phyloP scores from a whole-genome alignment of 2,888 invertebrate genomes.

The Ormyrus labotus region DNA sequence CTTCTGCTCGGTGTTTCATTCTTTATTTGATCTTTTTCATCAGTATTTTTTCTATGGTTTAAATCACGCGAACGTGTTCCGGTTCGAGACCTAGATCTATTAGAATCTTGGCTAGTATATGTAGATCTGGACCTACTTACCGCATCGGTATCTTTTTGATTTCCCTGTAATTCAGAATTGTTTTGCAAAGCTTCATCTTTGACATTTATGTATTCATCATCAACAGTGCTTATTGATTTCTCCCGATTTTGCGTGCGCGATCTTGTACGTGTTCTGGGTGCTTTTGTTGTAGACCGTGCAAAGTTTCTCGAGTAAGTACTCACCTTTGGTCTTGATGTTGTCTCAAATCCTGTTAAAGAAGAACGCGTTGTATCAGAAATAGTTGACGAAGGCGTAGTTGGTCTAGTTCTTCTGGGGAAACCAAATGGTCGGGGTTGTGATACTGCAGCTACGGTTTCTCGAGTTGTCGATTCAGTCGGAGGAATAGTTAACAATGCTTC shows the following conservation, averaged over 20 bases:
- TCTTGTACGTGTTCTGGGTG: conserved; percentile 57
- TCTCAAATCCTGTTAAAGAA: conserved; percentile 62
- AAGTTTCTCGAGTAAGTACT: conserved; percentile 72
- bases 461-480: conserved; percentile 58
- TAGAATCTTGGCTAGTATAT: conserved; percentile 58
- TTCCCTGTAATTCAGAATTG: conserved; percentile 54
- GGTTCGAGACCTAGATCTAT: conserved; percentile 54
- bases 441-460: conserved; percentile 70
- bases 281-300: conserved; percentile 69
- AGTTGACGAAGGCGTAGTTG: conserved; percentile 65
- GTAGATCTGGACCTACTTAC: conserved; percentile 57
- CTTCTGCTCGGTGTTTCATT: conserved; percentile 37
- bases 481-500: conserved; percentile 40
- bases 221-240: conserved; percentile 60
- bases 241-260: conserved; percentile 66
- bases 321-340: conserved; percentile 70
- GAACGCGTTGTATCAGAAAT: conserved; percentile 58
- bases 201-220: conserved; percentile 52
- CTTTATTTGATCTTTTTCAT: conserved; percentile 23
- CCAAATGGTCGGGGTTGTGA: conserved; percentile 79
- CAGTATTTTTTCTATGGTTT: conserved; percentile 13
- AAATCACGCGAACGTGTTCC: conserved; percentile 32
- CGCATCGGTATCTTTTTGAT: conserved; percentile 42
- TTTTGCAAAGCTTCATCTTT: conserved; percentile 53
- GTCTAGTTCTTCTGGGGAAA: conserved; percentile 76